A percentile compares a stretch with the other conserved stretches of the same genome.
Evolutionary conservation across 2,113 vertebrate species (phyloP).

Genomic region (Ailuropoda melanoleuca): DNA sequence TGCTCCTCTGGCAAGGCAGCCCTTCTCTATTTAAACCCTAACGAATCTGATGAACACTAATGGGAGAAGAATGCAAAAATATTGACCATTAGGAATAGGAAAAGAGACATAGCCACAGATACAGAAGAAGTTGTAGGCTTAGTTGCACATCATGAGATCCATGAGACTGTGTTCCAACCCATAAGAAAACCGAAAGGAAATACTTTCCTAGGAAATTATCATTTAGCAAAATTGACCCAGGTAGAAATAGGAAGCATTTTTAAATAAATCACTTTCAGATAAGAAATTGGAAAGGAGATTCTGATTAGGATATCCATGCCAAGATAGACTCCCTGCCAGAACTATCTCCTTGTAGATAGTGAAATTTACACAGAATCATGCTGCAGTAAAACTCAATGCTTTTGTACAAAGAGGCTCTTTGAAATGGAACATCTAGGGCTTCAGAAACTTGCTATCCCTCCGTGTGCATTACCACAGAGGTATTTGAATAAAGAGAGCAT

Average conservation of each 20-base stretch:
- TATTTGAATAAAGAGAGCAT: neutral
- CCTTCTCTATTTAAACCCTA: neutral
- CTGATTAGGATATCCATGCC: neutral
- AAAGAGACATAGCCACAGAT: neutral
- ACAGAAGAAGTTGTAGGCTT: neutral
- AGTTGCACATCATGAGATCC: neutral
- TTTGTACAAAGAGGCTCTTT: neutral
- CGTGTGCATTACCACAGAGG: neutral
- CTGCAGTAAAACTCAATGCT: neutral
- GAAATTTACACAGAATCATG: neutral
- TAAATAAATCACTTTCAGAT: neutral
- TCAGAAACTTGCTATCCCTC: neutral
- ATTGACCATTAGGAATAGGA: neutral
- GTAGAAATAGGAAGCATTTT: neutral
- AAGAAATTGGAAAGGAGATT: neutral
- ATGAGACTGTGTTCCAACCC: neutral
- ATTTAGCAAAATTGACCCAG: constrained; percentile 1
- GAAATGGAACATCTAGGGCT: neutral
- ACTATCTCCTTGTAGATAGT: neutral
- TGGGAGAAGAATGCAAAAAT: neutral
- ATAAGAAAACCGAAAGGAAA: neutral
- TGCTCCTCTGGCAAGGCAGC: neutral
- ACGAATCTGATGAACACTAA: neutral
- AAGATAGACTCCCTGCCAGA: neutral
- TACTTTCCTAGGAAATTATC: neutral